Conservation (phyloP, 2,797 vertebrate species). For the Pogoniulus pusillus region DNA sequence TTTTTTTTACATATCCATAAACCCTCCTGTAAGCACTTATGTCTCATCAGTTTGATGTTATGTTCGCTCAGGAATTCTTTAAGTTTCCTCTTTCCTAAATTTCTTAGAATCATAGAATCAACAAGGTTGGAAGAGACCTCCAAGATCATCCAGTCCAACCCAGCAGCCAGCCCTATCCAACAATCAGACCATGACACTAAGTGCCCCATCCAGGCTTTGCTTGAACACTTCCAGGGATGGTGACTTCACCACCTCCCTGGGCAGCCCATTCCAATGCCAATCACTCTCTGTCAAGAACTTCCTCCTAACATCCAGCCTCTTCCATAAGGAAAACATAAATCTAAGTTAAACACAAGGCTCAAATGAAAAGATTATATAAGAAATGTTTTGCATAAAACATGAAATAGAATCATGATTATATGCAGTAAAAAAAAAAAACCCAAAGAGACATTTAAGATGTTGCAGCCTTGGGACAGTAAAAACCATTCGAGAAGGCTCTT, state of each 20-base stretch:
- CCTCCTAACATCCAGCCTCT: too few relatives aligned
- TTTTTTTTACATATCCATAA: background rate
- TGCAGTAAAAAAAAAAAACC: background rate
- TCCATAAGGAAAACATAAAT: background rate
- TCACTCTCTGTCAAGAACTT: too few relatives aligned
- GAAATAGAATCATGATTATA: background rate
- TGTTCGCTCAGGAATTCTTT: background rate
- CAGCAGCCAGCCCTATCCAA: too few relatives aligned
- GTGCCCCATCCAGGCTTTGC: too few relatives aligned
- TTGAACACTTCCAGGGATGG: too few relatives aligned
- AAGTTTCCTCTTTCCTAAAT: background rate
- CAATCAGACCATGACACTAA: too few relatives aligned
- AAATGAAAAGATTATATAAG: conserved; percentile 10
- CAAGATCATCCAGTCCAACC: too few relatives aligned
- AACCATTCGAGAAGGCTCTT: background rate
- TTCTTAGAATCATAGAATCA: too few relatives aligned
- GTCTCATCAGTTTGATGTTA: background rate
- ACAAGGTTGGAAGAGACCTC: too few relatives aligned
- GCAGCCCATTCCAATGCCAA: too few relatives aligned
- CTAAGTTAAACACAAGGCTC: conserved; percentile 15
- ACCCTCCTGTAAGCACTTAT: background rate
- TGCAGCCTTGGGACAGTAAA: background rate
- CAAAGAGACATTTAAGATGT: background rate
- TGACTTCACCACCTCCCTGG: too few relatives aligned
- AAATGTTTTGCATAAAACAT: background rate